phyloP scores from a whole-genome alignment of 2,888 invertebrate genomes.

The Heliconius aoede region DNA sequence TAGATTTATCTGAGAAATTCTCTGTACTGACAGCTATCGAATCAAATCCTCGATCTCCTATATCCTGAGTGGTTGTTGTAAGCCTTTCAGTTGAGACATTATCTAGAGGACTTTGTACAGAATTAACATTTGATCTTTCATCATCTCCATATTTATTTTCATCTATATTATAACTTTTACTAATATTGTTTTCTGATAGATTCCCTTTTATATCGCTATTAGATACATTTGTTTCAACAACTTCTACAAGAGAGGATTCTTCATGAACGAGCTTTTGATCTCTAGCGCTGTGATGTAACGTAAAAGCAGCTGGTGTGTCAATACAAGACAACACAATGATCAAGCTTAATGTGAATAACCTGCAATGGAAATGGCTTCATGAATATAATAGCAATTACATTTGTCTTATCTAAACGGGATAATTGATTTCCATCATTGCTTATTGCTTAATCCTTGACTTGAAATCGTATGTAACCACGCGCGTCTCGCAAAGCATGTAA shows the following conservation, averaged over 20 bases:
- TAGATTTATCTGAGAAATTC: constrained; percentile 8
- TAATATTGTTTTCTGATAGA: not conserved
- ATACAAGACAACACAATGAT: constrained; percentile 59
- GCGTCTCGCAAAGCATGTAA: constrained; percentile 22
- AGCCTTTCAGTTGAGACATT: not conserved
- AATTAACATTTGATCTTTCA: not conserved
- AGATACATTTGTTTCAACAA: constrained; percentile 53
- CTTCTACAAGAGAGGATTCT: constrained; percentile 57
- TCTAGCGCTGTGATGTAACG: constrained; percentile 53
- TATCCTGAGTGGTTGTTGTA: not conserved
- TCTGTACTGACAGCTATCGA: constrained; percentile 6
- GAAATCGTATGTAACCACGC: constrained; percentile 34
- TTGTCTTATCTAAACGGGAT: not conserved
- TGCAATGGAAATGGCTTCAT: constrained; percentile 58
- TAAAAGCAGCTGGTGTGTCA: constrained; percentile 60
- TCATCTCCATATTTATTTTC: not conserved
- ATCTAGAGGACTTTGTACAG: constrained; percentile 1
- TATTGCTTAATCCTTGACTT: constrained; percentile 30
- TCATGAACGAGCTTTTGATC: constrained; percentile 55
- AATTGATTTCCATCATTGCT: constrained; percentile 13
- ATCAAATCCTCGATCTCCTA: not conserved
- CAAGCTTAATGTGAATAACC: constrained; percentile 65
- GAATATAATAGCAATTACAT: constrained; percentile 18
- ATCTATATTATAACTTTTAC: not conserved
- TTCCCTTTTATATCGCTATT: constrained; percentile 46